Evolutionary conservation across 2,888 invertebrate genomes (phyloP).

Genomic region (Acronicta leporina): DNA sequence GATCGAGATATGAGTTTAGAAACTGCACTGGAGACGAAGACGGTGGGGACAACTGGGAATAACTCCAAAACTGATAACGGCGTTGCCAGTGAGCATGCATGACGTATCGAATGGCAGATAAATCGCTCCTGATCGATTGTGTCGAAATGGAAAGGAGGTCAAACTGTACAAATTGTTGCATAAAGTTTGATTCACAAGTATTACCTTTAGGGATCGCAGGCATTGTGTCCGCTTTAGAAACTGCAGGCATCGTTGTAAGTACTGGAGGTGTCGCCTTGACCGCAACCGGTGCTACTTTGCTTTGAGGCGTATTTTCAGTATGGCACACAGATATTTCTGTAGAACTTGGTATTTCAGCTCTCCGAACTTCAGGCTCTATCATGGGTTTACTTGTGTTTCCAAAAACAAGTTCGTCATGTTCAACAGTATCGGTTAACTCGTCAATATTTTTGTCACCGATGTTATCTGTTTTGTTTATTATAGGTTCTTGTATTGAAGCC

Average conservation of each 20-base stretch:
- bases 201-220: slow-evolving; percentile 18
- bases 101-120: too few species aligned
- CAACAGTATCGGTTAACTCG: slow-evolving; percentile 5
- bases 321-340: slow-evolving; percentile 1
- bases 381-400: slow-evolving; percentile 17
- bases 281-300: background rate
- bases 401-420: slow-evolving; percentile 36
- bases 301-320: slow-evolving; percentile 1
- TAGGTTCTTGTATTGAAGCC: background rate
- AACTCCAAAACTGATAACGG: too few species aligned
- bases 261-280: background rate
- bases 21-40: too few species aligned
- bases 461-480: slow-evolving; percentile 6
- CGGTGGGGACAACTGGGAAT: too few species aligned
- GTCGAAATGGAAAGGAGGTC: too few species aligned
- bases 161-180: too few species aligned
- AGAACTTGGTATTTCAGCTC: background rate
- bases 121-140: too few species aligned
- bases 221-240: slow-evolving; percentile 3
- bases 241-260: background rate
- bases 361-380: background rate
- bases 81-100: too few species aligned
- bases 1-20: too few species aligned
- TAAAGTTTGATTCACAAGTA: background rate
- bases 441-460: slow-evolving; percentile 1